Evolutionary conservation across 2,797 vertebrate species (phyloP), one percentile per base, ranked within the genome.

Genomic region (Tiaroga cobitis): DNA sequence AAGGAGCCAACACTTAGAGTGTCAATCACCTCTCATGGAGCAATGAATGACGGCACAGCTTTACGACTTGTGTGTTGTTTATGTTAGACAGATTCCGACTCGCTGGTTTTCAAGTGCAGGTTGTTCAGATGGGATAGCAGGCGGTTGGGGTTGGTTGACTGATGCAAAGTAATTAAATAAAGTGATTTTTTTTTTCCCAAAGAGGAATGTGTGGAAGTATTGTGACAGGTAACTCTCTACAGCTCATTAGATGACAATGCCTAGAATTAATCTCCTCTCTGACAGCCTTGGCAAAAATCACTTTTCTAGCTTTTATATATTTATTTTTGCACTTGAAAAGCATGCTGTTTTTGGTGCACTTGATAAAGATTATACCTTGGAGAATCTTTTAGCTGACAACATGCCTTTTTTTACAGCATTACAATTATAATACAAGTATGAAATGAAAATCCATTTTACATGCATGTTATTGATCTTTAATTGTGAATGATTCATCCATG

Each of bases 241-340:
- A 92, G 90, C 92, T 94, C 93, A 94, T 95, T 94, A 94, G 88
- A 85, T 88, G 13, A 63, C 94, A 94, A 93, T 92, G 89, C 90
- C 88, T 91, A 74, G 90, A 92, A 94, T 94, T 93, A 94, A 94
- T 94, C 91, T 90, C 84, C 56, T 82, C 54, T 80, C 89, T 93
- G 93, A 93, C 93, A 95, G 91, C 91, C 87, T 90, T 91, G 91
- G 76, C 91, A 91, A 91, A 56, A 88, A 89, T 88, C 87, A 79
- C 49, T 85, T 46, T 82, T 80, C 79, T 63, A 51, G 83, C 46
- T 84, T 87, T 85, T 54, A 80, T 80, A 85, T 80, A 80, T 80
- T 67, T 51, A 73, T 73, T 65, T 85, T 43, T 56, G 21, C 9
- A 11, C 84, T 81, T 80, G 29, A 61, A 80, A 21, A 84, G 86